Evolutionary conservation across 2,113 vertebrate species (phyloP).

Genomic region (Elephantulus edwardii): DNA sequence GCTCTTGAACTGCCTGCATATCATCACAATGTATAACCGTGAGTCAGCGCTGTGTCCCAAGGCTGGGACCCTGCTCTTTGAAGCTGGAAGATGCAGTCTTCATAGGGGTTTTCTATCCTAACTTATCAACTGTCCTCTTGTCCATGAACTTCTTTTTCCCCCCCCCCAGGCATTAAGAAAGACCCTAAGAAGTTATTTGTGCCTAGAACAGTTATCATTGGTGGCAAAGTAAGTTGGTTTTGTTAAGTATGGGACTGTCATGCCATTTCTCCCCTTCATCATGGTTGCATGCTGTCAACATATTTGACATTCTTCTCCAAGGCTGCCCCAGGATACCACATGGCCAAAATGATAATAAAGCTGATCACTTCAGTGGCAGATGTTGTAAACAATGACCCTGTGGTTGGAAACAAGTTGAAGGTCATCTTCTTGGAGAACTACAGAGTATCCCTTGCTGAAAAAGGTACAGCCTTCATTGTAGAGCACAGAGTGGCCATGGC

Average conservation of each 20-base stretch:
- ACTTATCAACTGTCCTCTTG: fast-evolving
- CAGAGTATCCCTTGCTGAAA: slow-evolving; percentile 96
- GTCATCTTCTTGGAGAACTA: slow-evolving; percentile 98
- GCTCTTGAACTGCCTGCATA: slow-evolving; percentile 96
- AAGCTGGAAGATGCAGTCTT: neutral
- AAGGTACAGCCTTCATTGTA: slow-evolving; percentile 83
- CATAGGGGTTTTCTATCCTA: fast-evolving
- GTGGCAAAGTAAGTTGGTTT: slow-evolving; percentile 90
- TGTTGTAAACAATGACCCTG: slow-evolving; percentile 93
- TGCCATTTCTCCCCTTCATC: neutral
- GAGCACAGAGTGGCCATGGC: fast-evolving
- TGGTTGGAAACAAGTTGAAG: slow-evolving; percentile 93
- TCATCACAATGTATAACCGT: slow-evolving; percentile 98
- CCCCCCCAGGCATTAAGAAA: slow-evolving; percentile 93
- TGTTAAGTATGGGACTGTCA: neutral
- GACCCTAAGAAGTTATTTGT: slow-evolving; percentile 90
- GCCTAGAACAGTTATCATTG: slow-evolving; percentile 95
- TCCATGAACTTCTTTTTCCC: slow-evolving; percentile 22
- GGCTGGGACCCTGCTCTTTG: neutral
- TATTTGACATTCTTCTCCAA: slow-evolving; percentile 73
- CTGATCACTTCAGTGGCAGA: slow-evolving; percentile 93
- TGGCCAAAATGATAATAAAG: slow-evolving; percentile 98
- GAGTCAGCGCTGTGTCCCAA: slow-evolving; percentile 62
- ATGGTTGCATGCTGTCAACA: fast-evolving
- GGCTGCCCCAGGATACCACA: slow-evolving; percentile 98